Base-by-base conservation (phyloP, 2,888 invertebrate genomes). In the Pammene aurita region DNA sequence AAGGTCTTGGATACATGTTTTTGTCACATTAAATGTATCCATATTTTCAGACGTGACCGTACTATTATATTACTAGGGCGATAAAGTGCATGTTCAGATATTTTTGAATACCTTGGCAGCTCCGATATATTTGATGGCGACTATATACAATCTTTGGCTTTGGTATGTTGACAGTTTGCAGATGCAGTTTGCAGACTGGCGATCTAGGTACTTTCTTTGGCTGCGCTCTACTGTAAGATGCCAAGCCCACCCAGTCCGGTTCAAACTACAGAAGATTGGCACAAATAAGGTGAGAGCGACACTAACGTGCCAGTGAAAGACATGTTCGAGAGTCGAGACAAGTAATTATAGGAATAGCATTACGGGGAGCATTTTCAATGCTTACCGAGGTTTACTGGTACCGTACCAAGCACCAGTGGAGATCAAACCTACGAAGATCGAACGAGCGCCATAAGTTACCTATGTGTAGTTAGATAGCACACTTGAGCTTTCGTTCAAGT, bases 311-410 rank as follows among this genome's bases (percentile, higher is more conserved):
- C 74, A 73, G 77, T 74, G 72, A 75, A 77, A 77, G 77, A 75
- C 72, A 70, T 73, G 71, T 67, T 75, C 74, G 71, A 71, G 74
- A 72, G 67, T 75, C 74, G 71, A 71, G 74, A 72, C 71, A 61
- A 75, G 74, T 73, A 78, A 80, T 80, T 77, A 79, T 74, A 73
- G 68, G 72, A 58, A 76, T 75, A 66, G 70, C 70, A 71, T 73
- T 60, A 69, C 57, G 68, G 54, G 54, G 7, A 34, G 13, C 34
- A 35, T 54, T 34, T 54, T 11, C 54, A 34, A 7, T 54, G 54
- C 54, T 54, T 50, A 50, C 50, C 50, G 50, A 50, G n/a, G 7
- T 26, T 14, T 34, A 54, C 13, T 7, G 26, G 11, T 50, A 7
- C 0, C 6, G 46, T 50, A 7, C 0, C 6, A 14, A 13, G 34